These are phyloP conservation scores for Notarius quadriscutis DNA, from an alignment of 2,113 vertebrate genomes.

Conservation along the genomic window DNA sequence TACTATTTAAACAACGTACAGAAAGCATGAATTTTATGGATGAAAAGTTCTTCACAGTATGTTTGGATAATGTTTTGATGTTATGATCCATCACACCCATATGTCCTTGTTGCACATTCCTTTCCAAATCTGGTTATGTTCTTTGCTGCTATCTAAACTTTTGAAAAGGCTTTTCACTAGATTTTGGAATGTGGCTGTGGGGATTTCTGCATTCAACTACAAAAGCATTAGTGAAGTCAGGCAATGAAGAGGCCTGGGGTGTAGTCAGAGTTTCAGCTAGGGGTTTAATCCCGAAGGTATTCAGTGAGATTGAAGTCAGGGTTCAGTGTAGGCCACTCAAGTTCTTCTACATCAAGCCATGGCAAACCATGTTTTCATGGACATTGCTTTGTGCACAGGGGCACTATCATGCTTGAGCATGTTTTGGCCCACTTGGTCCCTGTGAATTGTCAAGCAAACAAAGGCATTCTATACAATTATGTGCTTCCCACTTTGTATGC, in stretches of 20 bases:
- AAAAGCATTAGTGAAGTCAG: neutral
- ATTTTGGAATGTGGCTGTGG: neutral
- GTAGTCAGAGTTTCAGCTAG: neutral
- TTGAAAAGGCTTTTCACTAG: too few relatives aligned
- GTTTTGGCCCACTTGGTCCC: neutral
- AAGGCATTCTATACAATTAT: neutral
- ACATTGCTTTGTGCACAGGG: neutral
- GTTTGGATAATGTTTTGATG: neutral
- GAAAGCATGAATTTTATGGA: neutral
- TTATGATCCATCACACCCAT: neutral
- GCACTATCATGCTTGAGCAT: neutral
- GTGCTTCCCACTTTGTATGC: neutral
- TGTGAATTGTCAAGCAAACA: neutral
- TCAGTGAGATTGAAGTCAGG: neutral
- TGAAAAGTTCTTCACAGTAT: neutral
- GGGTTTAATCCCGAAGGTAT: neutral
- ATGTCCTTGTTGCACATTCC: too few relatives aligned
- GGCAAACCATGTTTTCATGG: neutral
- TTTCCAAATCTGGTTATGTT: too few relatives aligned
- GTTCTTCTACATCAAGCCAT: neutral
- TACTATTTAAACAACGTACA: neutral
- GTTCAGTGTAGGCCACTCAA: neutral
- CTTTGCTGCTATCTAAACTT: too few relatives aligned
- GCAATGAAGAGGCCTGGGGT: neutral
- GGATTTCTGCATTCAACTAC: neutral